Evolutionary conservation across 2,113 vertebrate genomes (phyloP), one percentile per base, ranked within the genome.

Genomic region (Canis aureus): DNA sequence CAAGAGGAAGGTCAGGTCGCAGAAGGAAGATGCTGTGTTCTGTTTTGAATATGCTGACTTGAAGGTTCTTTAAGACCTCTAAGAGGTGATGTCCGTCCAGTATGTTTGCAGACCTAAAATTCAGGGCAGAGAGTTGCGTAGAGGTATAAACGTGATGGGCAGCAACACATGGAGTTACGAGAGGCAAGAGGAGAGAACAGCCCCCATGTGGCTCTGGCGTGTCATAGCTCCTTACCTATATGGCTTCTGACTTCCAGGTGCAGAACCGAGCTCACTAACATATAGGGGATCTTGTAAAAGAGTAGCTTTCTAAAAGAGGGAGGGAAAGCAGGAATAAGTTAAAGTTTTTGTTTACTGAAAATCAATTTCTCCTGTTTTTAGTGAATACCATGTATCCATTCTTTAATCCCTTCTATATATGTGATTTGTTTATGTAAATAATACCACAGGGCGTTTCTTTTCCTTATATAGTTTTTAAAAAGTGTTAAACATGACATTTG

Each of bases 241-340:
- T 25, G 97, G 97, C 91, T 97, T 98, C 25, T 82, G 91, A 83
- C 35, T 84, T 94, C 89, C 55, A 12, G 0, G 20, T 53, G 93
- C 25, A 32, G 79, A 27, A 51, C 17, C 71, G 32, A 97, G 49
- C 67, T 86, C 89, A 69, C 35, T 95, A 20, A 80, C 76, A 19
- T 92, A 81, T 0, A 90, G 23, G n/a, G 98, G 95, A 25, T 98
- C 98, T 95, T 97, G 97, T 95, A 94, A 96, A 78, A 98, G 97
- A 35, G 98, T 98, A 32, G 97, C 95, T 97, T 97, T 97, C 98
- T 98, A 90, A 74, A 97, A 92, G 35, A 86, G 57, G 38, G 35
- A 19, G 53, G 53, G 60, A 95, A 92, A 49, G 64, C 51, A 3
- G 53, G 22, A 82, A 67, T 53, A 60, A 60, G 38, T 98, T 94